Conservation (phyloP, 2,888 invertebrate species). For the Pteria penguin region DNA sequence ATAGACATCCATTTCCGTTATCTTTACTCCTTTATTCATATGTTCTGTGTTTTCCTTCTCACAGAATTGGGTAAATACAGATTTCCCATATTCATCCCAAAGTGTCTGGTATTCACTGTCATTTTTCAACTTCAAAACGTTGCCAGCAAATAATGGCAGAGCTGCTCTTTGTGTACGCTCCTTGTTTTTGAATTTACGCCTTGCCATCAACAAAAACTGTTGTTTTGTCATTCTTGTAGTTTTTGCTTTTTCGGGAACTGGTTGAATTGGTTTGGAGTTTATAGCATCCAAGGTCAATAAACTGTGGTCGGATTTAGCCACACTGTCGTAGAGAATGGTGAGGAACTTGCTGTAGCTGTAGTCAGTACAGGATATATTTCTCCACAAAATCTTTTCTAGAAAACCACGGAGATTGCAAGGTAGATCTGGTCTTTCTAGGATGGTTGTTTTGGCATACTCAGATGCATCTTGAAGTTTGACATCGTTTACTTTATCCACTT, state of each 20-base stretch:
- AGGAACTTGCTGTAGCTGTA: background rate
- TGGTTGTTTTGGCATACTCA: too few relatives aligned
- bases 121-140: background rate
- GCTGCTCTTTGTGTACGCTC: background rate
- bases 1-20: background rate
- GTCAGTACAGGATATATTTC: background rate
- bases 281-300: background rate
- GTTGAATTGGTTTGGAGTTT: background rate
- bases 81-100: background rate
- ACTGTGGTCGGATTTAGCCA: background rate
- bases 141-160: background rate
- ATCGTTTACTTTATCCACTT: too few relatives aligned
- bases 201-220: background rate
- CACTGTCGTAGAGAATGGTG: background rate
- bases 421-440: background rate
- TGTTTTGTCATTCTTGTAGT: background rate
- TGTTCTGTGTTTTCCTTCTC: background rate
- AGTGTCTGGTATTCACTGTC: background rate
- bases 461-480: too few relatives aligned
- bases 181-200: background rate
- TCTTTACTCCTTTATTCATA: background rate
- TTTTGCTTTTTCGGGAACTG: background rate
- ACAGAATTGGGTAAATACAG: background rate
- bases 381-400: background rate
- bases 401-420: background rate